These are phyloP conservation scores for Cosmia pyralina DNA, from an alignment of 2,888 invertebrate species.

Conservation along the genomic window DNA sequence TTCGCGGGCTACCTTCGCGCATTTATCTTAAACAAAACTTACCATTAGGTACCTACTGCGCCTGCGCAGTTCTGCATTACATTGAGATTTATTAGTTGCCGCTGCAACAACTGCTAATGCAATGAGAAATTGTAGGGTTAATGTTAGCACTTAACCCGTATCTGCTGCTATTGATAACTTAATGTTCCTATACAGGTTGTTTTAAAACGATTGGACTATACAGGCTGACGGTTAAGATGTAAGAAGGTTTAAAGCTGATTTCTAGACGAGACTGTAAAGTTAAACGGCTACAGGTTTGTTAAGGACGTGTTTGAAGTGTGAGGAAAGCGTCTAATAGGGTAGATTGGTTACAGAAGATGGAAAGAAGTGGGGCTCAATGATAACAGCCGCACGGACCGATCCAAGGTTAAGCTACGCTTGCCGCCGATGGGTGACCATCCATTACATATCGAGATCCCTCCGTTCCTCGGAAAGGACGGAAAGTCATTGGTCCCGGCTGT, in stretches of 20 bases:
- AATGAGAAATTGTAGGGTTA: conserved; percentile 63
- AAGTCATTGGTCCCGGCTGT: no score
- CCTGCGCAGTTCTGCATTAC: conserved; percentile 1
- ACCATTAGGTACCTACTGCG: neutral
- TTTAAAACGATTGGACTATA: conserved; percentile 34
- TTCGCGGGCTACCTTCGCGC: no score
- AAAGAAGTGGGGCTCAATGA: neutral
- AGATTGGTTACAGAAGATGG: neutral
- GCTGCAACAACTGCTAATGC: conserved; percentile 54
- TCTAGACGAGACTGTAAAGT: conserved; percentile 34
- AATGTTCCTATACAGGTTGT: conserved; percentile 28
- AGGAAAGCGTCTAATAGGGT: neutral
- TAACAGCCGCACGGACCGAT: no score
- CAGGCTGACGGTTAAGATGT: conserved; percentile 25
- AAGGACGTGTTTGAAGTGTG: conserved; percentile 4
- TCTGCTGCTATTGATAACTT: conserved; percentile 48
- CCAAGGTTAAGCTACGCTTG: no score
- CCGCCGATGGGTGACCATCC: no score
- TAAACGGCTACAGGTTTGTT: conserved; percentile 1
- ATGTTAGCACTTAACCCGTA: conserved; percentile 57
- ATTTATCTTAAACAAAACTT: neutral
- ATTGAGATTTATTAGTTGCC: conserved; percentile 46
- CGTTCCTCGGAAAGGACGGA: no score
- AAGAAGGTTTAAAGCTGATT: conserved; percentile 29
- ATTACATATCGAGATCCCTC: no score